Evolutionary conservation across 2,797 vertebrate species (phyloP).

Genomic region (Tadarida brasiliensis): DNA sequence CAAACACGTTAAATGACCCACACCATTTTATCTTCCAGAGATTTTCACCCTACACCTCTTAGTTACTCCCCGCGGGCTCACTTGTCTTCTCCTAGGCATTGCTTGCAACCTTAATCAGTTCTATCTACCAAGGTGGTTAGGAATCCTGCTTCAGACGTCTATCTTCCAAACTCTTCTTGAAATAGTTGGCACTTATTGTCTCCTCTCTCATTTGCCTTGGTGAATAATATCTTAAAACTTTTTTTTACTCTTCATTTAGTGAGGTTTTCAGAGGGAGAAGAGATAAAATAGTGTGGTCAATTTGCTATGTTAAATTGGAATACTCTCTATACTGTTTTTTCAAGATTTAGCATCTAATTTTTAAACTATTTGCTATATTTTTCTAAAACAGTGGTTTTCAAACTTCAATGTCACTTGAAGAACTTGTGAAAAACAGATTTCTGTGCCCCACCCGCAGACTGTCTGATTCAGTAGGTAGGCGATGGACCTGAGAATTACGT

Average conservation of each 20-base stretch:
- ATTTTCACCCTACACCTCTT: not conserved
- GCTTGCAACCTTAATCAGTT: not conserved
- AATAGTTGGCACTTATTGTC: not conserved
- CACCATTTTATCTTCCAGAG: not conserved
- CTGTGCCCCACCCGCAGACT: not conserved
- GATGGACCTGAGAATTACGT: not conserved
- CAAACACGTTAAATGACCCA: not conserved
- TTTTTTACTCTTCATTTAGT: slow-evolving; percentile 13
- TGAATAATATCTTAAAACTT: slow-evolving; percentile 19
- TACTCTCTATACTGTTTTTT: not conserved
- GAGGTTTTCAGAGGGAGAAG: not conserved
- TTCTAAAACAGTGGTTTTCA: not conserved
- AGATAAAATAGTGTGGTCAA: not conserved
- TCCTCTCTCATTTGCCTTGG: not conserved
- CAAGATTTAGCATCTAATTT: not conserved
- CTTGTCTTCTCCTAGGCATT: not conserved
- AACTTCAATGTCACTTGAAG: not conserved
- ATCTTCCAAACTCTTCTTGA: not conserved
- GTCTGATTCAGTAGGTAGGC: not conserved
- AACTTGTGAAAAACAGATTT: not conserved
- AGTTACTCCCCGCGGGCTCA: not conserved
- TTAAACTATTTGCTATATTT: not conserved
- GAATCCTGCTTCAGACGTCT: not conserved
- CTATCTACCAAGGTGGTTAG: not conserved
- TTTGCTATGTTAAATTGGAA: not conserved